phyloP scores from a whole-genome alignment of 2,113 vertebrate genomes.

The Sitta europaea region DNA sequence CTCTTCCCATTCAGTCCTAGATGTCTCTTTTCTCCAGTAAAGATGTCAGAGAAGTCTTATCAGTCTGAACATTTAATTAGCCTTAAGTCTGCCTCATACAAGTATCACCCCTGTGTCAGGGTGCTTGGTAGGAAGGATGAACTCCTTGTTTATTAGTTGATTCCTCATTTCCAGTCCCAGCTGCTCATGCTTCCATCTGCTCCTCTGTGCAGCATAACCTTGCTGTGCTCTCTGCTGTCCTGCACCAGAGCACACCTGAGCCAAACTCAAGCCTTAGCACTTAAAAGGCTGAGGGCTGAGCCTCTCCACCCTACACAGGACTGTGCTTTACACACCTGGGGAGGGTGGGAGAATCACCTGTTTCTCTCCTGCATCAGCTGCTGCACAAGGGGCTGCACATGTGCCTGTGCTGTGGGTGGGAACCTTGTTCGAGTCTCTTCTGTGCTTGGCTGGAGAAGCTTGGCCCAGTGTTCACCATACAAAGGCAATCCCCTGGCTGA shows the following conservation, averaged over 20 bases:
- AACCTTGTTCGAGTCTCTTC: not conserved
- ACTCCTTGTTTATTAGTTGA: not conserved
- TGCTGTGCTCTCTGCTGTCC: not conserved
- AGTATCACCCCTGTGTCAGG: not conserved
- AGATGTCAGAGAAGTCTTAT: not conserved
- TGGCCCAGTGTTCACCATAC: not conserved
- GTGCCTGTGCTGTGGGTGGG: not conserved
- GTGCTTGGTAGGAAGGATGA: not conserved
- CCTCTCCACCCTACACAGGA: not conserved
- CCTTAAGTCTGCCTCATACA: not conserved
- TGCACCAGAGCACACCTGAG: not conserved
- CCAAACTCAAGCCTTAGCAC: not conserved
- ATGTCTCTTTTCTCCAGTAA: not conserved
- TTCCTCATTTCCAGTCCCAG: not conserved
- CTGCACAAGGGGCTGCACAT: not conserved
- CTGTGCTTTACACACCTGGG: not conserved
- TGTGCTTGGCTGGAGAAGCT: not conserved
- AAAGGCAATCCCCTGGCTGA: not conserved
- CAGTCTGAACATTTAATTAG: not conserved
- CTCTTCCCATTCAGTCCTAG: not conserved
- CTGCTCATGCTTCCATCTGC: fast-evolving
- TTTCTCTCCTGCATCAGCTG: not conserved
- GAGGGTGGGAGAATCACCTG: fast-evolving
- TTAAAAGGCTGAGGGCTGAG: not conserved
- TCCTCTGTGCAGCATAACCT: not conserved